Base-by-base conservation (phyloP, 2,113 vertebrate species). In the Bufo bufo region DNA sequence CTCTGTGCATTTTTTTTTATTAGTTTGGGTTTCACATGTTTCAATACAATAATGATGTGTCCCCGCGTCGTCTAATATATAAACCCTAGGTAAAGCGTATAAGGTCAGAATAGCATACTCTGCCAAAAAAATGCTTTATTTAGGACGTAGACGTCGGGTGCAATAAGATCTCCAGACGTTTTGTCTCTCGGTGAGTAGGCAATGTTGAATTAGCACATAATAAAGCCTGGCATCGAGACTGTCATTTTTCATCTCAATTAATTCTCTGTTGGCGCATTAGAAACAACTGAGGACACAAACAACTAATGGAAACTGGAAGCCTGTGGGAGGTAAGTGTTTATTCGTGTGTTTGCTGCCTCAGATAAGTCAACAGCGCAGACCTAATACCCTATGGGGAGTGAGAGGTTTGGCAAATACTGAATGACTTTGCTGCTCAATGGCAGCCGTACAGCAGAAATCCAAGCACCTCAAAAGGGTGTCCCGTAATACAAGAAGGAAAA, bases 261-360 rank as follows among this genome's bases (percentile, higher is more conserved):
- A 86, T 78, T 78, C 33, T 86, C 72, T 77, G 84, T 77, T 85
- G 84, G 74, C 12, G 14, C 72, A 86, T 50, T 65, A 77, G 59
- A 59, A 65, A 47, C 54, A 49, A 47, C 23, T 49, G 17, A 47
- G 45, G 85, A n/a, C 54, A 45, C 85, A 85, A 85, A 78, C 74
- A 86, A 52, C 74, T 78, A 20, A 77, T 85, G 84, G 84, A 85
- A 85, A 85, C 20, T 72, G 16, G 14, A 85, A 61, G 54, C 85
- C 85, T 86, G 47, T 77, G 85, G 85, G 85, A 86, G 85, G 20
- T 4, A 7, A 14, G 14, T 72, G 69, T 61, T 75, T 74, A 75
- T 75, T 63, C 13, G 23, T 61, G 43, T 50, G 49, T 80, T 54
- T 19, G 47, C 69, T 69, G 17, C 86, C 20, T 52, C 7, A 74